phyloP scores from a whole-genome alignment of 2,113 vertebrate genomes.

The Mesembrinibis cayennensis region DNA sequence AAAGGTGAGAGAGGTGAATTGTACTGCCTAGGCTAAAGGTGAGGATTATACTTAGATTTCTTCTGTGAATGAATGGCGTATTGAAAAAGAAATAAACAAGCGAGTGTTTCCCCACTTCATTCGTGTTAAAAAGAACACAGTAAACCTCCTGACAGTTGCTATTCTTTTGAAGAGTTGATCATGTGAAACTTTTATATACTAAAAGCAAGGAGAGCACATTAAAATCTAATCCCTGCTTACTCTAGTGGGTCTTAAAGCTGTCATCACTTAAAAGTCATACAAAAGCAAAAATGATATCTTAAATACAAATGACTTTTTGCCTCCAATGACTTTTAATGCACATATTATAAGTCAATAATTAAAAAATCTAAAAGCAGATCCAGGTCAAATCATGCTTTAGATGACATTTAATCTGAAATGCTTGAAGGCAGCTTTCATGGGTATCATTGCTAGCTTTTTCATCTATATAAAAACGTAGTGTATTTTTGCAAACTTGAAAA shows the following conservation, averaged over 20 bases:
- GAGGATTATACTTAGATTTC: background rate
- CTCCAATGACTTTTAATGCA: background rate
- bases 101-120: background rate
- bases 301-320: background rate
- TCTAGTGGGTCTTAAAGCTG: slow-evolving; percentile 1
- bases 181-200: slow-evolving; percentile 14
- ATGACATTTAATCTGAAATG: background rate
- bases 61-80: background rate
- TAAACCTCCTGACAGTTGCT: background rate
- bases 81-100: background rate
- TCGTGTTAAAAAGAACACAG: background rate
- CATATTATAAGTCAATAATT: background rate
- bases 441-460: background rate
- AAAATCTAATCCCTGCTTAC: background rate
- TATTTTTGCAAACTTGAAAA: background rate
- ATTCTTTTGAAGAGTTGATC: background rate
- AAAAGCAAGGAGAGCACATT: background rate
- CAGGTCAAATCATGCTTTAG: background rate
- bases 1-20: background rate
- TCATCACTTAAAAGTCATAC: background rate
- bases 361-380: background rate
- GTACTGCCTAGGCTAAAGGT: background rate
- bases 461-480: background rate
- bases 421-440: background rate
- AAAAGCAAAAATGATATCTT: background rate